Conservation (phyloP, 2,113 vertebrate species). For the Campylomormyrus tamandua region DNA sequence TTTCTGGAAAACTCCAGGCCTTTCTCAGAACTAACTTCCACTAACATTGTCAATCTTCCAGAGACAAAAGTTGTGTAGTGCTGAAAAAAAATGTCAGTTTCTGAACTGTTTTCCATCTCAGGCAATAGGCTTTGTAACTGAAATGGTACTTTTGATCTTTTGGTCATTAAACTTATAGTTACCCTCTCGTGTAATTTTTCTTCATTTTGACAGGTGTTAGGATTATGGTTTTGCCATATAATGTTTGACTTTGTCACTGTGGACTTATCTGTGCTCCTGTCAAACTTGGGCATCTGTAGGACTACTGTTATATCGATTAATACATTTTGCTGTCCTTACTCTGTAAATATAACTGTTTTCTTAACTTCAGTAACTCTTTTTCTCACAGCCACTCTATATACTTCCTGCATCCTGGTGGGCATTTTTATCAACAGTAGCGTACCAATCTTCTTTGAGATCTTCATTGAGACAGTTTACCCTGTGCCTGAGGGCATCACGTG, state of each 20-base stretch:
- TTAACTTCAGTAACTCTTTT: not conserved
- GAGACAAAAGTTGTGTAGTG: not conserved
- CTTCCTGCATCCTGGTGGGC: slow-evolving; percentile 90
- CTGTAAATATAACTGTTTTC: not conserved
- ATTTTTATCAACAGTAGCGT: slow-evolving; percentile 92
- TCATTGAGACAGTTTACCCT: slow-evolving; percentile 95
- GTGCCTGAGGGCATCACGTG: slow-evolving; percentile 97
- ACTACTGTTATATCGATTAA: not conserved
- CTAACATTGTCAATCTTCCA: not conserved
- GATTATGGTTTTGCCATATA: not conserved
- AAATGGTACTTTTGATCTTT: not conserved
- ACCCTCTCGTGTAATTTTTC: not conserved
- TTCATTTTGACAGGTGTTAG: not conserved
- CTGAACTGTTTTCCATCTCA: not conserved
- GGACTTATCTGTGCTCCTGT: not conserved
- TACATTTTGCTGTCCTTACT: not conserved
- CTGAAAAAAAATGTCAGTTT: not conserved
- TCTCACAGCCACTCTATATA: slow-evolving; percentile 79
- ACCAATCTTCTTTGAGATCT: slow-evolving; percentile 95
- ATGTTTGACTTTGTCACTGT: not conserved
- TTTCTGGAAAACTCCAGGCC: not conserved
- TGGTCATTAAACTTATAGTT: not conserved
- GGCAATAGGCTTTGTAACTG: not conserved
- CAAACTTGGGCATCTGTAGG: not conserved
- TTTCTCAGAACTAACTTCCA: not conserved